Conservation (phyloP, 1,140 invertebrate genomes). For the Hyposmocoma kahamanoa region DNA sequence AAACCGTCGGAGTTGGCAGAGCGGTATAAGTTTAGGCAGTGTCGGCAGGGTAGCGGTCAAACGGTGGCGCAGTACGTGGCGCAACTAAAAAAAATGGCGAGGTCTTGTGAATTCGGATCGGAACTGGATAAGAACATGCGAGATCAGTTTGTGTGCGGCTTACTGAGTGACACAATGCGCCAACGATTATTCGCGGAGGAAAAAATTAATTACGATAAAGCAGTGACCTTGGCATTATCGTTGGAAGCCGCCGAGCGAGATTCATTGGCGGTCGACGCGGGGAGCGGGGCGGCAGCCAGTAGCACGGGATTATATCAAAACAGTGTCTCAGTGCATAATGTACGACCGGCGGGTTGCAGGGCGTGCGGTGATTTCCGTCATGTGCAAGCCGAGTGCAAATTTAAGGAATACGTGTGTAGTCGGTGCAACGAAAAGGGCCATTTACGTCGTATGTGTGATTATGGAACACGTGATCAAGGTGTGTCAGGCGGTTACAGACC, state of each 20-base stretch:
- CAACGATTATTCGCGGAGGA: not conserved
- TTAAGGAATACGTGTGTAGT: conserved; percentile 1
- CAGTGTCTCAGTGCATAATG: not conserved
- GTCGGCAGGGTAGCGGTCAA: not conserved
- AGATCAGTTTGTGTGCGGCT: conserved; percentile 7
- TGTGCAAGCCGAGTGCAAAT: not conserved
- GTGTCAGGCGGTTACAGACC: not conserved
- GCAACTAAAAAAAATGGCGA: not conserved
- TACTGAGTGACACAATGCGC: not conserved
- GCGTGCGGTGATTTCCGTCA: not conserved
- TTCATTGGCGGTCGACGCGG: not conserved
- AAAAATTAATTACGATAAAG: not conserved
- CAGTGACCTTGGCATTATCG: not conserved
- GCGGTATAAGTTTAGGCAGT: not conserved
- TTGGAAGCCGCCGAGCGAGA: conserved; percentile 4
- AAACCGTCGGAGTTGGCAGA: not conserved
- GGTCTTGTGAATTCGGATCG: not conserved
- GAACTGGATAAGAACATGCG: conserved; percentile 1
- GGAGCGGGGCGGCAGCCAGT: not conserved
- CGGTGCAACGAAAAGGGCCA: not conserved
- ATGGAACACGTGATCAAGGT: not conserved
- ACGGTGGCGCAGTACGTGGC: not conserved
- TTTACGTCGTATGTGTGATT: not conserved
- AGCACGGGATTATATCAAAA: not conserved
- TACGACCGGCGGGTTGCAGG: not conserved